Conservation (phyloP, 2,888 invertebrate genomes). For the Strigamia crassipes region DNA sequence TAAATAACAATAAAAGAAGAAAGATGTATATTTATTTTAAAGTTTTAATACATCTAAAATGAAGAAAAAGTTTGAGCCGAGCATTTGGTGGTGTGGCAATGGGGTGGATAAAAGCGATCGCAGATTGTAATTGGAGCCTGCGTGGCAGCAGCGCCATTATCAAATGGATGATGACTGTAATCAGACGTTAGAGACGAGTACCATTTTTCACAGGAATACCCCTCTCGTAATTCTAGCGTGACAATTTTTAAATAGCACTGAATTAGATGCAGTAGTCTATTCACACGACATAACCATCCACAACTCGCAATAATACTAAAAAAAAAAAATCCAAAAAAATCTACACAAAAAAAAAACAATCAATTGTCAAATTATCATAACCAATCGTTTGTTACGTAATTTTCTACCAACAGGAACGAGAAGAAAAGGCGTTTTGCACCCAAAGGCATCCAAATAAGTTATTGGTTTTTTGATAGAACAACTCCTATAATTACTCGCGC, state of each 20-base stretch:
- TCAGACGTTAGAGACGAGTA: conserved; percentile 26
- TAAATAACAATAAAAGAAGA: too few relatives aligned
- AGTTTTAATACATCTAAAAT: too few relatives aligned
- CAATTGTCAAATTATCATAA: background rate
- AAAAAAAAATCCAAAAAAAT: background rate
- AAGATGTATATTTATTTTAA: too few relatives aligned
- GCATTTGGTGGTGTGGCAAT: background rate
- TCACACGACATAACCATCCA: background rate
- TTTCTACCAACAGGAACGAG: background rate
- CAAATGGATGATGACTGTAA: conserved; percentile 42
- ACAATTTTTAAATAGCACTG: conserved; percentile 6
- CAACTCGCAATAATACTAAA: background rate
- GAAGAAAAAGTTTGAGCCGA: background rate
- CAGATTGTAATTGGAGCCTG: conserved; percentile 29
- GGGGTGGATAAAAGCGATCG: conserved; percentile 19
- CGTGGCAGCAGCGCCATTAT: conserved; percentile 35
- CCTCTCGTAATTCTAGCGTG: conserved; percentile 35
- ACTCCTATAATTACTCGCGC: conserved; percentile 19
- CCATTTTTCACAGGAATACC: conserved; percentile 41
- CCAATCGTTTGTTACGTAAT: background rate
- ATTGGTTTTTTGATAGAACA: conserved; percentile 40
- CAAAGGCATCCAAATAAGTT: conserved; percentile 8
- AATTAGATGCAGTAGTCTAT: background rate
- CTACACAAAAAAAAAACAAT: background rate
- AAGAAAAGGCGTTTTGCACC: background rate